Evolutionary conservation across 2,888 invertebrate species (phyloP).

Genomic region (Uloborus plumipes): DNA sequence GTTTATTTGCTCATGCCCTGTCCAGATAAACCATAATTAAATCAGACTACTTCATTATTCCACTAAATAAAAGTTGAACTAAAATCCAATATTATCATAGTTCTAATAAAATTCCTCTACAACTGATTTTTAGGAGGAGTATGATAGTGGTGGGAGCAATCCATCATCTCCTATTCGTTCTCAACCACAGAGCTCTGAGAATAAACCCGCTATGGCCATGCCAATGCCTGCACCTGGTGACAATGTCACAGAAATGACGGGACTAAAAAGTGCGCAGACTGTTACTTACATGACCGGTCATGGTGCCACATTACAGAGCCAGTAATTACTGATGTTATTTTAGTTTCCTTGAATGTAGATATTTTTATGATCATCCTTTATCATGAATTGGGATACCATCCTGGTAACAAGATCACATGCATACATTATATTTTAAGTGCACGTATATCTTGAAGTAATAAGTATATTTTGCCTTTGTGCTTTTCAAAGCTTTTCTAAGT

Average conservation of each 20-base stretch:
- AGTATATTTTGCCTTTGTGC: no score
- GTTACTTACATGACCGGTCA: conserved; percentile 59
- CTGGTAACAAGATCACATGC: no score
- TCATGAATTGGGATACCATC: conserved; percentile 6
- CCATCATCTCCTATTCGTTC: conserved; percentile 50
- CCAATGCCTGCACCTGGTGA: conserved; percentile 41
- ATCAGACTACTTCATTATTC: no score
- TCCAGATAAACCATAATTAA: no score
- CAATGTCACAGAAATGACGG: conserved; percentile 54
- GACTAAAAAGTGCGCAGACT: conserved; percentile 56
- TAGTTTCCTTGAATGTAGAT: conserved; percentile 49
- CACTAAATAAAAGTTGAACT: no score
- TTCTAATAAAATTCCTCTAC: background rate
- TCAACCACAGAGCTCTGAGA: conserved; percentile 50
- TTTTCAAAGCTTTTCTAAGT: no score
- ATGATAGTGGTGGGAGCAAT: conserved; percentile 45
- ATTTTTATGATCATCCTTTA: conserved; percentile 14
- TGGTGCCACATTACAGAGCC: conserved; percentile 33
- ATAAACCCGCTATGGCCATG: conserved; percentile 28
- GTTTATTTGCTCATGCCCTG: no score
- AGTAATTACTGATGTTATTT: conserved; percentile 38
- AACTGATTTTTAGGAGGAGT: conserved; percentile 37
- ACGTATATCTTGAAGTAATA: no score
- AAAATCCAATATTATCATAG: no score
- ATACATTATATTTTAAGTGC: no score